Conservation (phyloP, 1,140 invertebrate genomes). For the Caenorhabditis remanei region DNA sequence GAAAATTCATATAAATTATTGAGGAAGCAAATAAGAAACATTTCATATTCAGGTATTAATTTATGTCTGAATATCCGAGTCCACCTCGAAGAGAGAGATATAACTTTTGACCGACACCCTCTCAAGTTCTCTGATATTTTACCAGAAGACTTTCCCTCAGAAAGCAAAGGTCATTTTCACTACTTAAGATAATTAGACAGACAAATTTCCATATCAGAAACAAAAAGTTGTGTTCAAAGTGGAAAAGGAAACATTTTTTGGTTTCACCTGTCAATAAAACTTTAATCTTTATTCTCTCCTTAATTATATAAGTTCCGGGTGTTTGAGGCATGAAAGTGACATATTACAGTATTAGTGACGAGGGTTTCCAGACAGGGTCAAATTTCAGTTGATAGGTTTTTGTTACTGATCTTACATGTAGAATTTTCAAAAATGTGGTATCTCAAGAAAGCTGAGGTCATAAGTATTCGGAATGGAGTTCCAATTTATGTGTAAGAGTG, state of each 20-base stretch:
- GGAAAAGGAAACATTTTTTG: not conserved
- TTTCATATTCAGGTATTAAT: not conserved
- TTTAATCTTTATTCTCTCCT: not conserved
- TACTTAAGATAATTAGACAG: not conserved
- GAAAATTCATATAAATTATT: not conserved
- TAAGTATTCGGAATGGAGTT: no score
- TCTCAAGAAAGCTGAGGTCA: no score
- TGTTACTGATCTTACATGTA: not conserved
- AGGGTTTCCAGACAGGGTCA: not conserved
- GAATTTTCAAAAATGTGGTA: no score
- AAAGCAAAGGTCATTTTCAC: not conserved
- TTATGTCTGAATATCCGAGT: constrained; percentile 28
- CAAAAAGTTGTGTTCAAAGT: not conserved
- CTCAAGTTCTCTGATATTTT: not conserved
- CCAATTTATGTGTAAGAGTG: no score
- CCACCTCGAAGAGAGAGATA: not conserved
- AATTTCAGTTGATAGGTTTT: not conserved
- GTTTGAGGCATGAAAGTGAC: not conserved
- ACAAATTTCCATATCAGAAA: not conserved
- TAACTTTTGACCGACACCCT: not conserved
- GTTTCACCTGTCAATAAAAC: constrained; percentile 4
- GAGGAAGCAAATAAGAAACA: not conserved
- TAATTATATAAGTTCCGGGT: not conserved
- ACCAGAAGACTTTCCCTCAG: no score
- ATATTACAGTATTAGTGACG: not conserved